Evolutionary conservation across 2,113 vertebrate species (phyloP), one percentile per base, ranked within the genome.

Genomic region (Pseudonaja textilis): DNA sequence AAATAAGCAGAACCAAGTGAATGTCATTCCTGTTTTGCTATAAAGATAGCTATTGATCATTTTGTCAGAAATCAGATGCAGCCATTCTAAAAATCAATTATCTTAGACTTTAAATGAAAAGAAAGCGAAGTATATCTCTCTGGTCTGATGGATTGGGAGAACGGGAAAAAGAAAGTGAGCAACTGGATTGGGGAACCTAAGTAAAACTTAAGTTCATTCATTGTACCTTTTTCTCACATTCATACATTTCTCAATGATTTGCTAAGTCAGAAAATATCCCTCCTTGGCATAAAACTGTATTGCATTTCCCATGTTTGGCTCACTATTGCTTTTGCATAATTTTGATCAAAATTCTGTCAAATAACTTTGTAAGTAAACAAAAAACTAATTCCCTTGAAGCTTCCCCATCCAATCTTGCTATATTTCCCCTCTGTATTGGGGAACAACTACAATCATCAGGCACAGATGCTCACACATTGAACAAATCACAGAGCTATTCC

Each of bases 81-180:
- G 56, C 61, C 89, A 93, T 25, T 94, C 90, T 22, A 55, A 89
- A 94, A 94, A 95, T 47, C 89, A 86, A 55, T 89, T 90, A 92
- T 57, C 39, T 90, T 93, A 25, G 88, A 86, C 87, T 87, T 0
- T 39, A 16, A 47, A 81, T 22, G 88, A 34, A 85, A 5, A 90
- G 81, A 91, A 50, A 29, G 20, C 47, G 85, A 23, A 74, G 5
- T 85, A 11, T n/a, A 2, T 0, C 0, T 69, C 4, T 56, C 34
- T 56, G 64, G 26, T 56, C 14, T 88, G 59, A 92, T 61, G n/a
- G 45, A 88, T 23, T 64, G 45, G 45, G 52, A 74, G 26, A 92
- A 88, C 16, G 7, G 34, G 50, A 56, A 55, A 34, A 16, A 69
- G 47, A 88, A 39, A 47, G 14, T 42, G 18, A 14, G 26, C 50